Evolutionary conservation across 2,888 invertebrate species (phyloP), one percentile per base, ranked within the genome.

Genomic region (Tetranychus piercei): DNA sequence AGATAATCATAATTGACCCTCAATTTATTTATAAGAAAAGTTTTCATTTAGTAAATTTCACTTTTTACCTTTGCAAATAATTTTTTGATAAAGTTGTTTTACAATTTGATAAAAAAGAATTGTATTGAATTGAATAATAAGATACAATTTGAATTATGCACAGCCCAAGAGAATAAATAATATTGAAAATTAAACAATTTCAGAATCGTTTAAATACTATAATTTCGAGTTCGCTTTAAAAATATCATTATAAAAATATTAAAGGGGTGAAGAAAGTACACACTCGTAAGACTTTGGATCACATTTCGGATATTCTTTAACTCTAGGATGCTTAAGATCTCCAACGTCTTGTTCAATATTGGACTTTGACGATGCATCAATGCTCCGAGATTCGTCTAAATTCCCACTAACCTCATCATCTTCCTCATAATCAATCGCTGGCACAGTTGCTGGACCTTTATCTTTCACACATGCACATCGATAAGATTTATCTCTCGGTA

Each of bases 401-500:
- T 72, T 20, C 15, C 18, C 3, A 18, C 11, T 34, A 2, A 22
- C 44, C 3, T 74, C 44, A 20, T 74, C 44, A 1, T 70, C 69
- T 18, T 55, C 55, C 9, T 55, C 75, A 75, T 75, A 75, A 7
- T 70, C 73, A 45, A 75, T 75, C 4, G 69, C 73, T n/a, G 67
- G 67, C 2, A 20, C 64, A 23, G 73, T 73, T 11, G 70, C 71
- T 8, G 71, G 73, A 11, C 75, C 75, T 67, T 65, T 34, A 22
- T 75, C 81, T 77, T 83, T 82, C 11, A 94, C 85, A 82, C 96
- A 97, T 6, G 90, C 93, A 85, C 96, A 97, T 73, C 90, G 87
- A 20, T 85, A 83, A 70, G 87, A 84, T 6, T 86, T 85, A 44
- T 78, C 78, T 0, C 88, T 88, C 20, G 89, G 87, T 77, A 88